Evolutionary conservation across 1,140 invertebrate species (phyloP).

Genomic region (Ceratina japonica): DNA sequence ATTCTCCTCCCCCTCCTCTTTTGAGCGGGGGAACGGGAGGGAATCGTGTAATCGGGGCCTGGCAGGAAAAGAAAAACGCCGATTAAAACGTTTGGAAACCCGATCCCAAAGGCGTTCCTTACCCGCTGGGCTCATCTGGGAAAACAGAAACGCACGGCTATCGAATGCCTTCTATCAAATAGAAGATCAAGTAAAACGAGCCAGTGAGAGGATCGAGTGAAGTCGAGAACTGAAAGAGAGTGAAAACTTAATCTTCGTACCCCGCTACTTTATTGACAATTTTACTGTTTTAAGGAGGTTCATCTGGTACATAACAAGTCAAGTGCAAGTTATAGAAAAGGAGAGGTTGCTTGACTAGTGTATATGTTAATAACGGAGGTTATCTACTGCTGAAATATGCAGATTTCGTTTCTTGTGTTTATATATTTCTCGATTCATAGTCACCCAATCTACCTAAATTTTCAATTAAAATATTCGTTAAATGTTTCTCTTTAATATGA

Average conservation of each 20-base stretch:
- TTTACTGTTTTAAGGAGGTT: no score
- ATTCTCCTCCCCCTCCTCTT: conserved; percentile 10
- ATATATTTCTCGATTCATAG: no score
- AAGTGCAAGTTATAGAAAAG: no score
- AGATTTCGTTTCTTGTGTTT: no score
- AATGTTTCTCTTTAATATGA: no score
- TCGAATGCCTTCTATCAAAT: background rate
- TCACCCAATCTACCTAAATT: no score
- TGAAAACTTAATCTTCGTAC: background rate
- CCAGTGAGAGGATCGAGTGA: background rate
- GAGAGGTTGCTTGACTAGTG: no score
- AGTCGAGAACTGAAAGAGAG: background rate
- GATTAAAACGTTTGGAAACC: conserved; percentile 68
- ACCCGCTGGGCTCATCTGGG: background rate
- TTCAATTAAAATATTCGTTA: no score
- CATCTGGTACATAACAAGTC: no score
- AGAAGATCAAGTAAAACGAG: background rate
- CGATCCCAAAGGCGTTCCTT: conserved; percentile 48
- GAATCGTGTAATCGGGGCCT: conserved; percentile 25
- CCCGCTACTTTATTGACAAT: background rate
- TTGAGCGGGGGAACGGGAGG: conserved; percentile 1
- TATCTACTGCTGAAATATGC: no score
- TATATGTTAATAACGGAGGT: no score
- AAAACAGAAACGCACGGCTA: conserved; percentile 4
- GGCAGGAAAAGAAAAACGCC: conserved; percentile 53